Conservation (phyloP, 2,888 invertebrate species). For the Noctua janthe region DNA sequence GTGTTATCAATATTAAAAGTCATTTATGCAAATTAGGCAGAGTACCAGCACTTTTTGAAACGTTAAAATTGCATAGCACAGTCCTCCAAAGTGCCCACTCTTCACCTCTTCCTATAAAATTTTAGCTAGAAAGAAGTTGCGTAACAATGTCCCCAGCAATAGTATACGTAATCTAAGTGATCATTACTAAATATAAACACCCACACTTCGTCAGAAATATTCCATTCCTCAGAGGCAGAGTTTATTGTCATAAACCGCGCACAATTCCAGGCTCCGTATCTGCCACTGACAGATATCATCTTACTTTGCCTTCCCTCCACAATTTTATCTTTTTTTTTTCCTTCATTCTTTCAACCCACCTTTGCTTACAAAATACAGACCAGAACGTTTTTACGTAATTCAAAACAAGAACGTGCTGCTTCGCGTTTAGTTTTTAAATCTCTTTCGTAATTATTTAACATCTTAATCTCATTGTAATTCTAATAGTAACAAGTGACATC, state of each 20-base stretch:
- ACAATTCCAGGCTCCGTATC: background rate
- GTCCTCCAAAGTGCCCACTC: background rate
- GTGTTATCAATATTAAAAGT: background rate
- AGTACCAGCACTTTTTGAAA: background rate
- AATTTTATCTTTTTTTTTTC: background rate
- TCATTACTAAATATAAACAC: background rate
- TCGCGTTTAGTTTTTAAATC: conserved; percentile 25
- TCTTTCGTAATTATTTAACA: conserved; percentile 32
- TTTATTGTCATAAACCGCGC: background rate
- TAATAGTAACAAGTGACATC: conserved; percentile 18
- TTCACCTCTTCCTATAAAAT: background rate
- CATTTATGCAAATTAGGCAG: background rate
- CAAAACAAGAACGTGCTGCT: conserved; percentile 27
- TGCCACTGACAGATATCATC: background rate
- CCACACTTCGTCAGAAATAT: background rate
- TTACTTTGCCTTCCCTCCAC: background rate
- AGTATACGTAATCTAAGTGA: background rate
- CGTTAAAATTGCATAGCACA: background rate
- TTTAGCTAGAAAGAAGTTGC: background rate
- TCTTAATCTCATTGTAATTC: conserved; percentile 40
- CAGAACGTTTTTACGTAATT: conserved; percentile 40
- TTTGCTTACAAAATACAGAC: conserved; percentile 3
- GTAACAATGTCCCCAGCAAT: background rate
- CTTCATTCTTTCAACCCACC: background rate
- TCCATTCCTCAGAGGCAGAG: background rate